phyloP scores from a whole-genome alignment of 2,797 vertebrate genomes.

The Hydrolagus colliei region DNA sequence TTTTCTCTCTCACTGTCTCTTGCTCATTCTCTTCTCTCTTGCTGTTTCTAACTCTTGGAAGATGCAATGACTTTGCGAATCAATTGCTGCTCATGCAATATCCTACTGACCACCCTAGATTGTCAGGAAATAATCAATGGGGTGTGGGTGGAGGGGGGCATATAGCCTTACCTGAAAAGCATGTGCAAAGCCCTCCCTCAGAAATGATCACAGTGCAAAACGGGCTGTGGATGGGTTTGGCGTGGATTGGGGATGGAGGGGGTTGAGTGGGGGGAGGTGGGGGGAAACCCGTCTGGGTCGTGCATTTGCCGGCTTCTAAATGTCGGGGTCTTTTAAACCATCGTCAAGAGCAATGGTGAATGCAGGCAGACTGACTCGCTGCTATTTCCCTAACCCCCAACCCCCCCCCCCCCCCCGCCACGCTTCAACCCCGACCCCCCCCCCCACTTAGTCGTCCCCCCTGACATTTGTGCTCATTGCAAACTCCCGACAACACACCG shows the following conservation, averaged over 20 bases:
- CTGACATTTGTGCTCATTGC: slow-evolving; percentile 1
- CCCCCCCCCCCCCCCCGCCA: slow-evolving; percentile 25
- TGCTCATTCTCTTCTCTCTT: background rate
- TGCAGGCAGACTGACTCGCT: slow-evolving; percentile 97
- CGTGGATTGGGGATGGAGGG: too few species aligned
- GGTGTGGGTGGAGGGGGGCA: too few species aligned
- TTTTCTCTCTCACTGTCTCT: background rate
- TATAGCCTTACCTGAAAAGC: slow-evolving; percentile 21
- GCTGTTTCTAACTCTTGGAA: too few species aligned
- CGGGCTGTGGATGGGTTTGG: background rate
- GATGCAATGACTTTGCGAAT: slow-evolving; percentile 2
- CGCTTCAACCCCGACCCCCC: too few species aligned
- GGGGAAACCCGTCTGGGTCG: too few species aligned
- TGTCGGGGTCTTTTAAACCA: too few species aligned
- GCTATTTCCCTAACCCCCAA: slow-evolving; percentile 42
- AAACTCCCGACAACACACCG: background rate
- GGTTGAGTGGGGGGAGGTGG: too few species aligned
- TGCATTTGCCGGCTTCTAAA: background rate
- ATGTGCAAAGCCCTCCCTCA: background rate
- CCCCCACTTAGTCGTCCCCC: too few species aligned
- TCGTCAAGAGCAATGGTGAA: slow-evolving; percentile 94
- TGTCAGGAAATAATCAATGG: slow-evolving; percentile 12
- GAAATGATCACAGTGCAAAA: background rate
- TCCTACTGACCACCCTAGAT: background rate
- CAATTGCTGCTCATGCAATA: background rate